Percentiles rank a stretch among this genome's conserved stretches.
phyloP scores from a whole-genome alignment of 2,113 vertebrate genomes.

The Rallus limicola region DNA sequence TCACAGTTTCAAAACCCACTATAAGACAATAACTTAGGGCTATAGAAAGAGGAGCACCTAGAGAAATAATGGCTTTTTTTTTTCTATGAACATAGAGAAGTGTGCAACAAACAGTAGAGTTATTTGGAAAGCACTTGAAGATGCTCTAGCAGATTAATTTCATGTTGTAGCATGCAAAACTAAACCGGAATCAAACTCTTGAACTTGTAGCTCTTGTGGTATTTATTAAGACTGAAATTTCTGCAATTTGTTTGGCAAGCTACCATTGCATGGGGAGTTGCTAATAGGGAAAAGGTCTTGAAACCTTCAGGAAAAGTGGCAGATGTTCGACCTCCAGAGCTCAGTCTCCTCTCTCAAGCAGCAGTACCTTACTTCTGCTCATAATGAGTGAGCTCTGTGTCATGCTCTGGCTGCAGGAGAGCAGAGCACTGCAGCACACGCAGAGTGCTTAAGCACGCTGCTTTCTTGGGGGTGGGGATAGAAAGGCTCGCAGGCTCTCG shows the following conservation, averaged over 20 bases:
- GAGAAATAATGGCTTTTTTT: background rate
- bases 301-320: background rate
- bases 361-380: fast-evolving
- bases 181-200: conserved; percentile 18
- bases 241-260: conserved; percentile 34
- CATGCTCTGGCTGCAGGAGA: background rate
- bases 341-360: background rate
- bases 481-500: background rate
- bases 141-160: conserved; percentile 34
- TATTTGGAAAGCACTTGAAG: conserved; percentile 42
- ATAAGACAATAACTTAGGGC: conserved; percentile 52
- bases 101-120: conserved; percentile 1
- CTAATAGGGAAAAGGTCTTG: background rate
- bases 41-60: conserved; percentile 55
- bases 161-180: background rate
- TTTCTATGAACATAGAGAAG: background rate
- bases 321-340: background rate
- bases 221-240: conserved; percentile 43
- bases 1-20: conserved; percentile 66
- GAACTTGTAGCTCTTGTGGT: conserved; percentile 27
- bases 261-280: background rate
- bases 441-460: background rate
- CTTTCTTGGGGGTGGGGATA: background rate
- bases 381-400: background rate
- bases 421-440: background rate